Base-by-base conservation (phyloP, 1,140 invertebrate genomes). In the Choristoneura fumiferana region DNA sequence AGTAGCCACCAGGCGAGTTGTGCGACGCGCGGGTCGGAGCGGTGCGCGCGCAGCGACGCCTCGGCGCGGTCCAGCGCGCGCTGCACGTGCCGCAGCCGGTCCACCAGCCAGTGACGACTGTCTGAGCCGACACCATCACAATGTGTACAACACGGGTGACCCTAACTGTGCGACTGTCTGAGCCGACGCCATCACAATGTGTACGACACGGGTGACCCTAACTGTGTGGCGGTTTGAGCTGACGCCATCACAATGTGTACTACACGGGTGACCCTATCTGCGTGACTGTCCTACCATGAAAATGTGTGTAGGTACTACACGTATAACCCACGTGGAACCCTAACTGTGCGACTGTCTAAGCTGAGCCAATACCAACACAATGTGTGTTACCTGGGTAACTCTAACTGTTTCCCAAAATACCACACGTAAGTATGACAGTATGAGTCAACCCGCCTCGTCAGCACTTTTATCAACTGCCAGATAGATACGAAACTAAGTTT, bases 121-220 rank as follows among this genome's bases (percentile, higher is more conserved):
- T 75, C 82, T 84, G 78, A 72, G 70, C 72, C 70, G 57, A 57
- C 58, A 49, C 8, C 53, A 54, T 35, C 33, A 15, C 14, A 45
- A 13, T 49, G 29, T 49, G 18, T 22, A 33, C 18, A n/a, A 0
- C 8, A 13, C 10, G 43, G 22, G 22, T n/a, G n/a, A n/a, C n/a
- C n/a, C n/a, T n/a, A n/a, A n/a, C n/a, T n/a, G n/a, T n/a, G n/a
- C 64, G 71, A 80, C 82, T 85, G 78, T 75, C 82, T 84, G 78
- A 72, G 70, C 72, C 70, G 57, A 57, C 58, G 39, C 8, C 53
- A 54, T 35, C 33, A 15, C 14, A 45, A 13, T 49, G 29, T 49
- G 18, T 22, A 33, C 18, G 6, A 0, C 8, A 13, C 10, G 43
- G 22, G 22, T n/a, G n/a, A n/a, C n/a, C n/a, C n/a, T n/a, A n/a